phyloP scores from a whole-genome alignment of 2,113 vertebrate genomes.

The Meriones unguiculatus region DNA sequence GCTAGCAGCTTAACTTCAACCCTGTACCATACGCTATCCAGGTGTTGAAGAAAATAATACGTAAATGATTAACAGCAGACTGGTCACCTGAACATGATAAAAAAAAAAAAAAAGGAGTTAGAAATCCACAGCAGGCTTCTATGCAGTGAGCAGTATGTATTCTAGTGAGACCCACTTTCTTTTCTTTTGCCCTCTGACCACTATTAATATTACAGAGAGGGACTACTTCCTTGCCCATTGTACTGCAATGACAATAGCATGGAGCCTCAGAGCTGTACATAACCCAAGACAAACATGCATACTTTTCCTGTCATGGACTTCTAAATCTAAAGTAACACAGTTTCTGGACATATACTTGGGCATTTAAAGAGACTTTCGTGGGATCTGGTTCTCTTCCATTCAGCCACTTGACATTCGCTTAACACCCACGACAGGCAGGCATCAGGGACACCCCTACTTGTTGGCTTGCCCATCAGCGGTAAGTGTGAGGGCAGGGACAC shows the following conservation, averaged over 20 bases:
- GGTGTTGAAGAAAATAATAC: conserved; percentile 49
- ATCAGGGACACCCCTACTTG: accelerated
- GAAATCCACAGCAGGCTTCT: neutral
- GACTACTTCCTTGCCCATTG: neutral
- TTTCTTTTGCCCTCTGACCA: neutral
- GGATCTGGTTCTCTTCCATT: neutral
- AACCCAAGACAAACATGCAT: neutral
- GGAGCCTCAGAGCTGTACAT: neutral
- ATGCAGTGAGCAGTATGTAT: neutral
- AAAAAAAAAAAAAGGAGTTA: conserved; percentile 1
- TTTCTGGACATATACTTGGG: neutral
- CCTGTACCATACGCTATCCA: neutral
- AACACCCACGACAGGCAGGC: neutral
- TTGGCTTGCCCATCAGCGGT: neutral
- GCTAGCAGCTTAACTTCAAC: neutral
- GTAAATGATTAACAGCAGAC: neutral
- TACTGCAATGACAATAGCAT: neutral
- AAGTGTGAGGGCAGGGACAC: too few relatives aligned
- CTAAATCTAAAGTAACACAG: neutral
- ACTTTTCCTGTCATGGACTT: neutral
- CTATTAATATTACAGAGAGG: neutral
- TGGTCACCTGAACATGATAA: neutral
- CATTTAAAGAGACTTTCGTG: too few relatives aligned
- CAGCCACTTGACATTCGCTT: neutral
- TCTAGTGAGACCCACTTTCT: neutral